These are phyloP conservation scores for Phlogophora meticulosa DNA, from an alignment of 2,888 invertebrate species.

Conservation along the genomic window DNA sequence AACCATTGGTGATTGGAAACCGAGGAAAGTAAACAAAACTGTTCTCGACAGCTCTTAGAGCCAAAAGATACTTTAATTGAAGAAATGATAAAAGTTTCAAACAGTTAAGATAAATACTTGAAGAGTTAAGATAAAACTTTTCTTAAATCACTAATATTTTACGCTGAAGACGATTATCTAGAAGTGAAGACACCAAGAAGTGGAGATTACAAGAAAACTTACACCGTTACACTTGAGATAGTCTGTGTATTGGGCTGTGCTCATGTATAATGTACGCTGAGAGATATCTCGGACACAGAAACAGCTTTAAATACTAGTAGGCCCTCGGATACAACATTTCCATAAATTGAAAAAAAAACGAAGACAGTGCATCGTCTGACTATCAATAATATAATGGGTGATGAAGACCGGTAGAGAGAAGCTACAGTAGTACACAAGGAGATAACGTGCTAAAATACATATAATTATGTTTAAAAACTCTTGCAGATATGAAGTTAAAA, in stretches of 20 bases:
- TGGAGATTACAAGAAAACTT: constrained; percentile 56
- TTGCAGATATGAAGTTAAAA: constrained; percentile 23
- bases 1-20: constrained; percentile 54
- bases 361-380: not conserved
- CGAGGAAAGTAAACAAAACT: constrained; percentile 53
- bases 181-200: constrained; percentile 50
- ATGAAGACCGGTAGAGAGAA: constrained; percentile 2
- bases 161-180: constrained; percentile 48
- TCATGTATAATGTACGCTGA: constrained; percentile 39
- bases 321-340: constrained; percentile 21
- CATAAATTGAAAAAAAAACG: constrained; percentile 19
- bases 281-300: constrained; percentile 38
- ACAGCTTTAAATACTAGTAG: constrained; percentile 33
- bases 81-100: constrained; percentile 40
- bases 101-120: constrained; percentile 61
- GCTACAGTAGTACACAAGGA: not conserved
- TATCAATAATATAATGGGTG: constrained; percentile 24
- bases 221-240: constrained; percentile 48
- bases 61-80: constrained; percentile 26
- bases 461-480: constrained; percentile 10
- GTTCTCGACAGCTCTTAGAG: constrained; percentile 26
- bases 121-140: constrained; percentile 44
- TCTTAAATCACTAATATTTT: constrained; percentile 51
- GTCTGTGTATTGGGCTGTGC: constrained; percentile 29
- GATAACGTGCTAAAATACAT: constrained; percentile 9